Conservation (phyloP, 2,888 invertebrate species). For the Sycophila texana region DNA sequence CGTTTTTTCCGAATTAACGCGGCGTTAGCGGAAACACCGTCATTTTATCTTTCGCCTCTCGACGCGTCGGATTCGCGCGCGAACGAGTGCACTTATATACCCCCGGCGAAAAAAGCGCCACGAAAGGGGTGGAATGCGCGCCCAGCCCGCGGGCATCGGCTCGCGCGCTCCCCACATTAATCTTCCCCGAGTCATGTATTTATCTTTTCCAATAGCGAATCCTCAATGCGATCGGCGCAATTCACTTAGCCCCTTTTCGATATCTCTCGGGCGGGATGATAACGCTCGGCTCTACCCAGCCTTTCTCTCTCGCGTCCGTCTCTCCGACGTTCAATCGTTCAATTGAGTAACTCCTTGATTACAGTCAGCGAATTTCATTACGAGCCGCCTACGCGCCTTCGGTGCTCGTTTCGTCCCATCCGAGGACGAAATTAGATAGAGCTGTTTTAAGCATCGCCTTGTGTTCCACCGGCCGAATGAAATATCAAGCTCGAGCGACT, state of each 20-base stretch:
- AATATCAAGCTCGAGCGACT: neutral
- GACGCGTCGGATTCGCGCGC: neutral
- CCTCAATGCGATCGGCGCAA: conserved; percentile 44
- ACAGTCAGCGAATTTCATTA: conserved; percentile 32
- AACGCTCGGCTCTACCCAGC: neutral
- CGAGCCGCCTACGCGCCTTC: neutral
- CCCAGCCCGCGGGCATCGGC: too few species aligned
- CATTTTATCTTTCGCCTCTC: neutral
- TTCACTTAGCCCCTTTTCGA: conserved; percentile 47
- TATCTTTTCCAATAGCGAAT: conserved; percentile 40
- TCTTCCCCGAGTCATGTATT: conserved; percentile 30
- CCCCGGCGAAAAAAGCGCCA: neutral
- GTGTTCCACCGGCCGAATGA: neutral
- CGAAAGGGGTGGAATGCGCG: neutral
- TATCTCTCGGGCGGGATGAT: conserved; percentile 24
- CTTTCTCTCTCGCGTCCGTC: neutral
- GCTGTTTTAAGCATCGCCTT: neutral
- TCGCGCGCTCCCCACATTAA: conserved; percentile 13
- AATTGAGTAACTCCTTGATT: conserved; percentile 46
- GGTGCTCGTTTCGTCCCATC: neutral
- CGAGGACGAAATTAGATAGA: conserved; percentile 2
- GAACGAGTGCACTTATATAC: neutral
- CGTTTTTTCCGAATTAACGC: neutral
- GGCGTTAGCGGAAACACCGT: neutral
- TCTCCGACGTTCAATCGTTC: conserved; percentile 31